phyloP scores from a whole-genome alignment of 2,113 vertebrate species.

The Mobula hypostoma region DNA sequence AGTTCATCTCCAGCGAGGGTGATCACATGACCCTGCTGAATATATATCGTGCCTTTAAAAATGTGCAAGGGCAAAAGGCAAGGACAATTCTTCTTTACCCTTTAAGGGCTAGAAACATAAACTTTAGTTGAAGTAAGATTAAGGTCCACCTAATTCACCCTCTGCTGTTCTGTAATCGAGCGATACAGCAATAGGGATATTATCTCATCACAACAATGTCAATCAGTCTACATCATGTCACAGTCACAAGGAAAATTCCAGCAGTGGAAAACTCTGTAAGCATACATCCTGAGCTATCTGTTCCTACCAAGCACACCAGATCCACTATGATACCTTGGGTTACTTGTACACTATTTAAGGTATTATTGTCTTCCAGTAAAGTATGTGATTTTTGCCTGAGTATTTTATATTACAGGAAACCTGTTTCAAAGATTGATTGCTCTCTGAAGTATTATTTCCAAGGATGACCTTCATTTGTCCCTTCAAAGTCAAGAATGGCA shows the following conservation, averaged over 20 bases:
- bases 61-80: conserved; percentile 74
- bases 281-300: neutral
- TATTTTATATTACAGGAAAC: neutral
- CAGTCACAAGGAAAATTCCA: neutral
- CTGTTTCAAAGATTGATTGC: neutral
- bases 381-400: neutral
- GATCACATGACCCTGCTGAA: conserved; percentile 86
- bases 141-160: neutral
- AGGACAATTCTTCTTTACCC: no score
- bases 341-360: neutral
- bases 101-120: neutral
- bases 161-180: neutral
- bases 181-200: neutral
- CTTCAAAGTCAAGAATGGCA: no score
- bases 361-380: neutral
- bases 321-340: neutral
- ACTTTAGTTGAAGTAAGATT: neutral
- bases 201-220: neutral
- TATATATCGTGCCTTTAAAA: conserved; percentile 83
- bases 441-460: neutral
- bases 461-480: no score
- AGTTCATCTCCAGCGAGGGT: conserved; percentile 84
- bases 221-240: neutral
- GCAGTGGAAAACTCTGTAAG: no score
- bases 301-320: neutral